These are phyloP conservation scores for Aricia artaxerxes DNA, from an alignment of 2,888 invertebrate species.

Conservation along the genomic window DNA sequence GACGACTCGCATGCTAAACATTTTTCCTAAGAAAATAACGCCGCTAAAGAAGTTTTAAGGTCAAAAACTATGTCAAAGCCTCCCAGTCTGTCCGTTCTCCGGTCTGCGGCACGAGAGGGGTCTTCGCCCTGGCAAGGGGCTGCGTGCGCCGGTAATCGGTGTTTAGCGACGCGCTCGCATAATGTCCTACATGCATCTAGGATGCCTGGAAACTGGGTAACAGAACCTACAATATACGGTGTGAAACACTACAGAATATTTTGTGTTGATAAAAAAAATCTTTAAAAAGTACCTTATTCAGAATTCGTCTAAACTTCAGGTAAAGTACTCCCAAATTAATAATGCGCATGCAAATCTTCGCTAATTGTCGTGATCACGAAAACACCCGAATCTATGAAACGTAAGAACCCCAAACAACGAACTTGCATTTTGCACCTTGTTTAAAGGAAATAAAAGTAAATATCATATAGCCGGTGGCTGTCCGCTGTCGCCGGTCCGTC, in stretches of 20 bases:
- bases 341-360: too few species aligned
- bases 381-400: too few species aligned
- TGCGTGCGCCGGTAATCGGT: constrained; percentile 60
- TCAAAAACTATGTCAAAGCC: constrained; percentile 3
- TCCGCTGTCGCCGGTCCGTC: too few species aligned
- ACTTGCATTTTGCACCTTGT: too few species aligned
- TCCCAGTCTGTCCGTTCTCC: constrained; percentile 39
- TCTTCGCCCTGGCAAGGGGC: constrained; percentile 51
- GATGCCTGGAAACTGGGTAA: constrained; percentile 36
- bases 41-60: neutral
- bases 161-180: constrained; percentile 59
- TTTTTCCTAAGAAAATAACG: too few species aligned
- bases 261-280: neutral
- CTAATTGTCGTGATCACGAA: too few species aligned
- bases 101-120: constrained; percentile 46
- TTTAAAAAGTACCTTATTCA: neutral
- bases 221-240: constrained; percentile 31
- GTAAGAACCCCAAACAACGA: too few species aligned
- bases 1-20: too few species aligned
- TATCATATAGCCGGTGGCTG: too few species aligned
- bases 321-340: too few species aligned
- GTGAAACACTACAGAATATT: neutral
- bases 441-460: too few species aligned
- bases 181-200: constrained; percentile 48
- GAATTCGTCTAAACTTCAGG: too few species aligned